Conservation (phyloP, 2,113 vertebrate genomes). For the Hylia prasina region DNA sequence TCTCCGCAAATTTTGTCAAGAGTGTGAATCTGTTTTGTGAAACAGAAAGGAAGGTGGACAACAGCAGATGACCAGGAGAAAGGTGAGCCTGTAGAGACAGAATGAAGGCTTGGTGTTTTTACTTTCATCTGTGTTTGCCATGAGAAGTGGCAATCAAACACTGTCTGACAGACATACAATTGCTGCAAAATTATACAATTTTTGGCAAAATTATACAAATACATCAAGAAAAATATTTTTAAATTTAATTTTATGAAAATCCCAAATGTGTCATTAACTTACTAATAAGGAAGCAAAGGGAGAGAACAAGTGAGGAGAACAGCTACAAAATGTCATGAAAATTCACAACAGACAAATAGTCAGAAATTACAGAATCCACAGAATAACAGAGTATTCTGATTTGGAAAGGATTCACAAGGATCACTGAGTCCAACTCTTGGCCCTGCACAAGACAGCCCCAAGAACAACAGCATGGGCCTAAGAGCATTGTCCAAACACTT, state of each 20-base stretch:
- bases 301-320: not conserved
- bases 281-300: not conserved
- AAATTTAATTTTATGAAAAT: not conserved
- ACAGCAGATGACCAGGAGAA: not conserved
- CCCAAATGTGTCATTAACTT: not conserved
- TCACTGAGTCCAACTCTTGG: not conserved
- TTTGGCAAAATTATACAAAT: not conserved
- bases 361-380: not conserved
- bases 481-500: not conserved
- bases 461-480: not conserved
- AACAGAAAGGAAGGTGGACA: not conserved
- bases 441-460: not conserved
- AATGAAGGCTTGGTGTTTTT: not conserved
- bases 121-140: not conserved
- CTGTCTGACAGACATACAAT: not conserved
- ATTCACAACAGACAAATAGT: not conserved
- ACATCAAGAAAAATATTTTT: not conserved
- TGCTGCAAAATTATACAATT: not conserved
- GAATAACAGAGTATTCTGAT: not conserved
- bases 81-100: fast-evolving
- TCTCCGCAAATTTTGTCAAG: not conserved
- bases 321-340: not conserved
- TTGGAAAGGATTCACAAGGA: not conserved
- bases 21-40: not conserved
- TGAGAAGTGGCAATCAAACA: not conserved